Conservation (phyloP, 1,140 invertebrate species). For the Ruditapes philippinarum region DNA sequence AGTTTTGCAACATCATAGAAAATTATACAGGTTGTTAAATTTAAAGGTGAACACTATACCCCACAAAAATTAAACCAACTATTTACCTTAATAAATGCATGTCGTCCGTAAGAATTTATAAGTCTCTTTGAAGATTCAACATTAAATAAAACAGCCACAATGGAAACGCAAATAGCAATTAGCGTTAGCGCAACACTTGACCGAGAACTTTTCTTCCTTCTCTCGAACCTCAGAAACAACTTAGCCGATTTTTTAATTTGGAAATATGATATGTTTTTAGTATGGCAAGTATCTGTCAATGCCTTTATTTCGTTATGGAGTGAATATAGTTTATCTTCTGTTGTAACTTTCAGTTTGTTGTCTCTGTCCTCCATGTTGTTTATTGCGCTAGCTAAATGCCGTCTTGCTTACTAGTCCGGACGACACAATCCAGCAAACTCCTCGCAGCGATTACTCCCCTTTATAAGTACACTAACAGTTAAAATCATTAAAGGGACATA, state of each 20-base stretch:
- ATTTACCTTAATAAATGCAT: constrained; percentile 10
- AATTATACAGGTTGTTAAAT: too few species aligned
- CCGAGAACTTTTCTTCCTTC: neutral
- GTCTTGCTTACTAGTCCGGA: too few species aligned
- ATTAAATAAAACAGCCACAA: neutral
- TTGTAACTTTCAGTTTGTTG: neutral
- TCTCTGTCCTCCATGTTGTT: constrained; percentile 14
- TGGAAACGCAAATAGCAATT: neutral
- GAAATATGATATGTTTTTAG: constrained; percentile 5
- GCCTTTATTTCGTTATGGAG: constrained; percentile 6
- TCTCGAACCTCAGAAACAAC: neutral
- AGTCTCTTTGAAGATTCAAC: neutral
- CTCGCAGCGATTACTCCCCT: too few species aligned
- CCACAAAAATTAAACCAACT: too few species aligned
- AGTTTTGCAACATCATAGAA: too few species aligned
- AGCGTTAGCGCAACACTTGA: neutral
- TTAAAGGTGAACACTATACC: too few species aligned
- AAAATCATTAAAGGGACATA: too few species aligned
- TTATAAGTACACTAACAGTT: too few species aligned
- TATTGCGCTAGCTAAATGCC: too few species aligned
- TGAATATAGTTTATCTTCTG: neutral
- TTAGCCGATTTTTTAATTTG: constrained; percentile 14
- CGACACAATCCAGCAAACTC: too few species aligned
- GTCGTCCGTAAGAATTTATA: neutral
- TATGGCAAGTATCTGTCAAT: neutral